These are phyloP conservation scores for Zosterops lateralis DNA, from an alignment of 2,113 vertebrate species.

Conservation along the genomic window DNA sequence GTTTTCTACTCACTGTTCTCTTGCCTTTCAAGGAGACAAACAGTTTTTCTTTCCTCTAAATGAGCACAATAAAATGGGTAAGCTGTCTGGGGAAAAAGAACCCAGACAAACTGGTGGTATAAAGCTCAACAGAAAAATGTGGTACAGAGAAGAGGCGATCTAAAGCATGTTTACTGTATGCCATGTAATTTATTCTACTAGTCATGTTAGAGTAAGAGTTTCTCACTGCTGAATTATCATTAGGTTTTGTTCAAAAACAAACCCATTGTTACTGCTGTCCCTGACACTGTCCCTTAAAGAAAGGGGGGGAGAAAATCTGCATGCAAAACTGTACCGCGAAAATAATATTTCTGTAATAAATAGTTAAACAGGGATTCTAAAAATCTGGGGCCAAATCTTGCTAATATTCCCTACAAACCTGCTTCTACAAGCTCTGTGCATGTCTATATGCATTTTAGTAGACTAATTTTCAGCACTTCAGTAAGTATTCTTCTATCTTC, in stretches of 20 bases:
- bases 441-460: not conserved
- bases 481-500: not conserved
- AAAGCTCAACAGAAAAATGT: slow-evolving; percentile 65
- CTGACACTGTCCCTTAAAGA: not conserved
- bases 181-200: slow-evolving; percentile 12
- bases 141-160: slow-evolving; percentile 39
- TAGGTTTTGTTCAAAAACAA: slow-evolving; percentile 16
- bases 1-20: slow-evolving; percentile 53
- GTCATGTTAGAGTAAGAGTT: slow-evolving; percentile 28
- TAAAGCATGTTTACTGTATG: slow-evolving; percentile 38
- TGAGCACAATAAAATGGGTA: slow-evolving; percentile 65
- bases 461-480: slow-evolving; percentile 17
- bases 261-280: not conserved
- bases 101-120: slow-evolving; percentile 33
- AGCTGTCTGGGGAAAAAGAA: slow-evolving; percentile 34
- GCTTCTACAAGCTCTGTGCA: not conserved
- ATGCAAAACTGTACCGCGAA: not conserved
- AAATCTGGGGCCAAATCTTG: not conserved
- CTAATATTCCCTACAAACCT: not conserved
- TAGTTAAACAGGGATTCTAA: not conserved
- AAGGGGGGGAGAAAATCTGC: not conserved
- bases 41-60: slow-evolving; percentile 66
- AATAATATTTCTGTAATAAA: not conserved
- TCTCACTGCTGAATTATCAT: slow-evolving; percentile 2
- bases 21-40: slow-evolving; percentile 65